Conservation (phyloP, 1,140 invertebrate genomes). For the Tetragnatha versicolor region DNA sequence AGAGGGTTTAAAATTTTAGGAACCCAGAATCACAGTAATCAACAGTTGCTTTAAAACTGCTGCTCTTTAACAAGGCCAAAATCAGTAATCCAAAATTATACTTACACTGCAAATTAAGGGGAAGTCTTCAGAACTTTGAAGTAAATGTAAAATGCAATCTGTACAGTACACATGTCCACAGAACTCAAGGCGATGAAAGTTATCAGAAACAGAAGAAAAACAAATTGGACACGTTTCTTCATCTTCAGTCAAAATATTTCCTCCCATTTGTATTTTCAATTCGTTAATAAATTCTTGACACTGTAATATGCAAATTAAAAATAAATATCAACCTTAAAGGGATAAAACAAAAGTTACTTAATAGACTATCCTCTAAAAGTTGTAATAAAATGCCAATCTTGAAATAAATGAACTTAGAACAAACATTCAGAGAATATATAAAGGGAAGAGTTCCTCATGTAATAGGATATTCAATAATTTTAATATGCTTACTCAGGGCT, state of each 20-base stretch:
- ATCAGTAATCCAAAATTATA: too few relatives aligned
- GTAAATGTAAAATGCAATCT: constrained; percentile 39
- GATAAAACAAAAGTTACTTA: background rate
- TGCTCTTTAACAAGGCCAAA: too few relatives aligned
- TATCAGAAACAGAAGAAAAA: background rate
- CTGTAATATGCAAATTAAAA: background rate
- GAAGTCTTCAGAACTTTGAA: constrained; percentile 19
- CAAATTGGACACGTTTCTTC: constrained; percentile 31
- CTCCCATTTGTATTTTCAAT: background rate
- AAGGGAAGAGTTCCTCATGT: too few relatives aligned
- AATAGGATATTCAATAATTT: too few relatives aligned
- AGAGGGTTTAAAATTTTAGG: too few relatives aligned
- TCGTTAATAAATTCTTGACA: constrained; percentile 13
- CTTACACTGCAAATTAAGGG: constrained; percentile 43
- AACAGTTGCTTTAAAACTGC: too few relatives aligned
- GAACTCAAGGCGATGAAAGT: constrained; percentile 30
- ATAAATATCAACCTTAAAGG: background rate
- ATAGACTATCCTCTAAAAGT: too few relatives aligned
- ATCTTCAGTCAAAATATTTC: background rate
- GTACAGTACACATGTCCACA: constrained; percentile 52
- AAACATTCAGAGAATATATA: too few relatives aligned
- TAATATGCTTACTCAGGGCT: too few relatives aligned
- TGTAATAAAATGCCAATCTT: too few relatives aligned
- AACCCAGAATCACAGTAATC: too few relatives aligned
- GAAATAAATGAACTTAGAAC: too few relatives aligned